Evolutionary conservation across 2,797 vertebrate genomes (phyloP), one percentile per base, ranked within the genome.

Genomic region (Oceanodroma leucorhoa): DNA sequence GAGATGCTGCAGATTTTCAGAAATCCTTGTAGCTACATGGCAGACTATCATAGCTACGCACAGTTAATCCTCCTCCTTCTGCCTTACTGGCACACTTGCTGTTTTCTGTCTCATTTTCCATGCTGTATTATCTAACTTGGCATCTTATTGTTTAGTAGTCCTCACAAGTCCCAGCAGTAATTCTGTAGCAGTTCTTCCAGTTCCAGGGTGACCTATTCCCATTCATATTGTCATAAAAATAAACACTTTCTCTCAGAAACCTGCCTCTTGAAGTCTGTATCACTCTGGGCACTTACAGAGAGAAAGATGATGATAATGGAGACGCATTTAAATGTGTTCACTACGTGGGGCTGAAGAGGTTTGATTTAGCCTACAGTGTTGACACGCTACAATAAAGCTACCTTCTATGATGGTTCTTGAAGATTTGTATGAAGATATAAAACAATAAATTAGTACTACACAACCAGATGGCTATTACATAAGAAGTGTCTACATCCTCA

Each of bases 391-490:
- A 92, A 45, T 89, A 73, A 89, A n/a, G 46, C 51, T 70, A 91
- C 53, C 36, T 89, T 95, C 81, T 71, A 58, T 26, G 75, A 92
- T 43, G 36, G 53, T 51, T 90, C 66, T 86, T 90, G 58, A 87
- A 65, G 73, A 75, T 84, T 83, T 71, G 67, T 90, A 93, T 54
- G 41, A 90, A 90, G 75, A 89, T 54, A 89, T 40, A 79, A 90
- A 87, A 85, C 86, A 93, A 93, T 85, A 90, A 89, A 67, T 91
- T 53, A 53, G 45, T 80, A 92, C 93, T 96, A 91, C 70, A 94
- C 46, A 93, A 80, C 77, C 96, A 97, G 92, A 96, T 96, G 95
- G 94, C 73, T 84, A 93, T 96, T 95, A 91, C 73, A 95, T 93
- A 96, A 96, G 70, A 73, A 83, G 89, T 11, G 73, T 93, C 90